Evolutionary conservation across 2,113 vertebrate species (phyloP), one percentile per base, ranked within the genome.

Genomic region (Cacatua alba): DNA sequence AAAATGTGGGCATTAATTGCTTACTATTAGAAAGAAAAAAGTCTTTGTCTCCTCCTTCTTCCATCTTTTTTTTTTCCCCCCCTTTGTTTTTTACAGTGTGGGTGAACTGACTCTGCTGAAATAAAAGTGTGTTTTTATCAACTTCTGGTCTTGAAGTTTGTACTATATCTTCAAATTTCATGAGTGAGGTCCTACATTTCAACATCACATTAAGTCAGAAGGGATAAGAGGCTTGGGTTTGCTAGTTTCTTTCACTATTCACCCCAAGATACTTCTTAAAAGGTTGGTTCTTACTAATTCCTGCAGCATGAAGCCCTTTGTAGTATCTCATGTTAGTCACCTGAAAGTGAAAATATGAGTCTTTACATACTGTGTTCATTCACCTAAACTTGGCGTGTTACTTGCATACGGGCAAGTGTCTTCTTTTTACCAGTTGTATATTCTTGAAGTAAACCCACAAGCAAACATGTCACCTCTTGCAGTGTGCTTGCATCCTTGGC

Each of bases 31-130:
- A 28, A 55, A 68, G 49, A 77, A 72, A 75, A 51, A 39, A 0
- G 6, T 31, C 31, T 67, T 68, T 49, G 9, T 39, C 15, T 82
- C 33, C 9, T 35, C 5, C 7, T 17, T 5, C 43, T 16, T 19
- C 21, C 37, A 7, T 41, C 5, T 7, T 1, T 0, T 2, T 3
- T 11, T 6, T 4, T 2, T 24, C 13, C 64, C 62, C 62, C 21
- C 6, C 2, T 20, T 74, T 14, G 2, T 35, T 82, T 78, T 76
- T 57, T 72, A 60, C 41, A 39, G 20, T 65, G 21, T 15, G 10
- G 23, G 15, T 86, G 10, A 81, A 80, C 65, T 87, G 23, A 64
- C 26, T 60, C 3, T 8, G 33, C 28, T 94, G 55, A 78, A 78
- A 23, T 64, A 6, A n/a, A 29, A 17, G 8, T 28, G 3, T 4